Evolutionary conservation across 2,797 vertebrate genomes (phyloP), one percentile per base, ranked within the genome.

Genomic region (Sparus aurata): DNA sequence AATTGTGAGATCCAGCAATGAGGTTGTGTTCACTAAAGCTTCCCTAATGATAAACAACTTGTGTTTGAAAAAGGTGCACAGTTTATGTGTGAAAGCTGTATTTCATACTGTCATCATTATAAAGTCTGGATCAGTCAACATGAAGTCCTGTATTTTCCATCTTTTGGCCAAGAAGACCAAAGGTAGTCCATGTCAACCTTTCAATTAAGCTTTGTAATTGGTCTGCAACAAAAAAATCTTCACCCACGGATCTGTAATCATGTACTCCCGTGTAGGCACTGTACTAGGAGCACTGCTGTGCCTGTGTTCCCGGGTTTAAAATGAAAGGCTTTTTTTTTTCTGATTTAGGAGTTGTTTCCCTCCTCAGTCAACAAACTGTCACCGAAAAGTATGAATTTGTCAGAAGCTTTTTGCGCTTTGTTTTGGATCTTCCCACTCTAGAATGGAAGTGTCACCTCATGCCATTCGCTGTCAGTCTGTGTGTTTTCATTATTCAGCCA

Each of bases 401-500:
- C 89, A 88, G 83, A 91, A 90, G 89, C 84, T 91, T 90, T 91
- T 89, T 90, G 84, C 61, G 88, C 87, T 90, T 90, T 91, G 87
- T 94, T 94, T 93, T 89, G 87, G 83, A 91, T 89, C 88, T 89
- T 93, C 91, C 88, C 90, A 91, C 87, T 92, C 85, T 80, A 85
- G 89, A 90, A 77, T 85, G 89, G 87, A 94, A 86, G 90, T 93
- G 90, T 92, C 92, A 91, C 90, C 91, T 92, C 90, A 91, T 89
- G 85, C 90, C 89, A 93, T 91, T 93, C 69, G 80, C 93, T 92
- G 92, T 94, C 92, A 93, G 91, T 91, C 87, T 93, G 92, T 93
- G 91, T 93, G 92, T 91, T 91, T 91, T 93, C 90, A 91, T 92
- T 92, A 91, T 93, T 90, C 90, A 89, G 91, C 89, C 88, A 92